phyloP scores from a whole-genome alignment of 2,113 vertebrate species.

The Ginglymostoma cirratum region DNA sequence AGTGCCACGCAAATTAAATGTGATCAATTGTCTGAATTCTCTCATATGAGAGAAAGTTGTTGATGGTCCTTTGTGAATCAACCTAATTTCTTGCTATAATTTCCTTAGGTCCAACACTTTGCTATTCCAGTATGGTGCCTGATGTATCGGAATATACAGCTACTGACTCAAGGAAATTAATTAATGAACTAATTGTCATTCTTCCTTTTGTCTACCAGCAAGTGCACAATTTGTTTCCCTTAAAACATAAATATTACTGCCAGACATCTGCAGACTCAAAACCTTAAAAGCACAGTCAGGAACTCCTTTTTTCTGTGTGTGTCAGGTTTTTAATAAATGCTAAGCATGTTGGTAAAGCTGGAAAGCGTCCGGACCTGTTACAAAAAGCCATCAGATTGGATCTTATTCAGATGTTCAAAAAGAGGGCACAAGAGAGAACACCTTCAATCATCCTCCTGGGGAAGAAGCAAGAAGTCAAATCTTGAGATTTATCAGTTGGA shows the following conservation, averaged over 20 bases:
- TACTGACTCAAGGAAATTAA: neutral
- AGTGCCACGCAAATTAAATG: neutral
- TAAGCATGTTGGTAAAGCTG: neutral
- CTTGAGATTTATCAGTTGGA: neutral
- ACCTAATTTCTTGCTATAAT: neutral
- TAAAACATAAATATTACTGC: neutral
- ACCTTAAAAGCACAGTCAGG: neutral
- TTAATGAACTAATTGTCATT: neutral
- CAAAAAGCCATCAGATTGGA: neutral
- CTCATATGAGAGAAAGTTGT: neutral
- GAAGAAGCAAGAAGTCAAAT: neutral
- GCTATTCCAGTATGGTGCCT: neutral
- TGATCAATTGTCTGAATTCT: neutral
- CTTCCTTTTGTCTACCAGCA: neutral
- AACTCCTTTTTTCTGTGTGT: constrained; percentile 1
- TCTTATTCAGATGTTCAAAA: neutral
- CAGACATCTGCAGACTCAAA: neutral
- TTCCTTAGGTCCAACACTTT: neutral
- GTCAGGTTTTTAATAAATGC: neutral
- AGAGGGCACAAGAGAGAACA: neutral
- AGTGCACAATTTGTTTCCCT: neutral
- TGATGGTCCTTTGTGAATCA: no score
- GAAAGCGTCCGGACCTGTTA: neutral
- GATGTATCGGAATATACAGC: neutral
- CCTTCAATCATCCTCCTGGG: neutral